These are phyloP conservation scores for Eurytoma californica DNA, from an alignment of 2,888 invertebrate species.

Conservation along the genomic window DNA sequence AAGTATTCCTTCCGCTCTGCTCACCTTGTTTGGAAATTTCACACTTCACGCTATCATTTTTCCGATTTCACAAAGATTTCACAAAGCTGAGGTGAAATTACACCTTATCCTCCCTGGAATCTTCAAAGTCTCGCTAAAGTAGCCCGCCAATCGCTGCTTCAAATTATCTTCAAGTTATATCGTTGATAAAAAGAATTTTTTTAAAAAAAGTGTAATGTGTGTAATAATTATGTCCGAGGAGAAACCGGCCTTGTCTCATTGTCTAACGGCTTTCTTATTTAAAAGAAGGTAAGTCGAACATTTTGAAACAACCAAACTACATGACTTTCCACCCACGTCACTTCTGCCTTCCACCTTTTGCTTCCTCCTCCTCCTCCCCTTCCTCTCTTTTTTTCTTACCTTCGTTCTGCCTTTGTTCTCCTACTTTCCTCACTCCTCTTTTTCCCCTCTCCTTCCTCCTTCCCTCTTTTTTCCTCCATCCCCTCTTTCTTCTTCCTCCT, in stretches of 20 bases:
- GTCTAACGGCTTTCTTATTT: conserved; percentile 55
- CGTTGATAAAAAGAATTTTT: not conserved
- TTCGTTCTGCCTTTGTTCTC: not conserved
- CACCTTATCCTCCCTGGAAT: not conserved
- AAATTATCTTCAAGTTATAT: too few relatives aligned
- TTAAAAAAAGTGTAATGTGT: conserved; percentile 51
- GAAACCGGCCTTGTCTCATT: conserved; percentile 56
- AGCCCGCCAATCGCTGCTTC: conserved; percentile 15
- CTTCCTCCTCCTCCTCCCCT: not conserved
- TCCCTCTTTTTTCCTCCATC: not conserved
- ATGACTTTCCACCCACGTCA: conserved; percentile 1
- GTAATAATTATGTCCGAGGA: conserved; percentile 56
- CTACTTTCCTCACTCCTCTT: not conserved
- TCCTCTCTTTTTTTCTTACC: not conserved
- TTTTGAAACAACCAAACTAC: conserved; percentile 5
- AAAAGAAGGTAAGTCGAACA: conserved; percentile 54
- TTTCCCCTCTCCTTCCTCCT: not conserved
- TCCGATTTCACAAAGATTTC: too few relatives aligned
- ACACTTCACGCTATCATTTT: too few relatives aligned
- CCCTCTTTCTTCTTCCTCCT: not conserved
- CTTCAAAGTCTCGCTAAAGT: not conserved
- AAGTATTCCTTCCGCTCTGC: too few relatives aligned
- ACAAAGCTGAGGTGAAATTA: not conserved
- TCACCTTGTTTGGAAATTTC: too few relatives aligned
- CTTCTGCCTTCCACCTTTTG: conserved; percentile 4